Evolutionary conservation across 2,113 vertebrate species (phyloP).

Genomic region (Myrmecobius fasciatus): DNA sequence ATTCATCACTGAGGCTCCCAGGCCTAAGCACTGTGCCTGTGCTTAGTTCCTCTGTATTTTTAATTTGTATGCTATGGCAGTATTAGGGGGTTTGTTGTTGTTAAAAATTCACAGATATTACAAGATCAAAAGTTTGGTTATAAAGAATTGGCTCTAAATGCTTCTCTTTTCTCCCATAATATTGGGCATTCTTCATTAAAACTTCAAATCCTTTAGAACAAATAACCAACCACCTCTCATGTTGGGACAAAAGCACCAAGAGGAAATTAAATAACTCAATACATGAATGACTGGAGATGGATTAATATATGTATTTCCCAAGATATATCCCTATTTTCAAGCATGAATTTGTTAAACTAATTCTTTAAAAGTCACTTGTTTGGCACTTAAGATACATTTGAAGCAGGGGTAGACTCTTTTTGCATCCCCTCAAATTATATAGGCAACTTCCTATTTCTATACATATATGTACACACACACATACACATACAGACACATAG

Average conservation of each 20-base stretch:
- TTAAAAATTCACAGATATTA: no score
- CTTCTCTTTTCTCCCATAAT: background rate
- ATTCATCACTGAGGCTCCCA: no score
- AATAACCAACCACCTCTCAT: background rate
- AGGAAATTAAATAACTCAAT: background rate
- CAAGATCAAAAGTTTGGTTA: no score
- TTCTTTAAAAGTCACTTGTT: background rate
- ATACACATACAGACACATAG: no score
- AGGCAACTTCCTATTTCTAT: background rate
- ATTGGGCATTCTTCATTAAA: background rate
- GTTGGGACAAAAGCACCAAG: background rate
- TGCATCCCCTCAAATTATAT: background rate
- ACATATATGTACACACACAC: no score
- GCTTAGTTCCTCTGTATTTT: no score
- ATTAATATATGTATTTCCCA: constrained; percentile 21
- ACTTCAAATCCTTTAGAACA: background rate
- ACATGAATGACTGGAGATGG: background rate
- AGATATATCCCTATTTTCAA: background rate
- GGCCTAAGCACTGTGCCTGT: no score
- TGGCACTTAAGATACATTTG: background rate
- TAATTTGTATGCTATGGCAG: no score
- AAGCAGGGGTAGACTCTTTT: background rate
- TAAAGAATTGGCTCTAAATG: no score
- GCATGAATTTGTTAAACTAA: background rate
- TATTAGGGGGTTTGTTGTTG: no score